phyloP scores from a whole-genome alignment of 2,113 vertebrate species.

The Xiphophorus maculatus region DNA sequence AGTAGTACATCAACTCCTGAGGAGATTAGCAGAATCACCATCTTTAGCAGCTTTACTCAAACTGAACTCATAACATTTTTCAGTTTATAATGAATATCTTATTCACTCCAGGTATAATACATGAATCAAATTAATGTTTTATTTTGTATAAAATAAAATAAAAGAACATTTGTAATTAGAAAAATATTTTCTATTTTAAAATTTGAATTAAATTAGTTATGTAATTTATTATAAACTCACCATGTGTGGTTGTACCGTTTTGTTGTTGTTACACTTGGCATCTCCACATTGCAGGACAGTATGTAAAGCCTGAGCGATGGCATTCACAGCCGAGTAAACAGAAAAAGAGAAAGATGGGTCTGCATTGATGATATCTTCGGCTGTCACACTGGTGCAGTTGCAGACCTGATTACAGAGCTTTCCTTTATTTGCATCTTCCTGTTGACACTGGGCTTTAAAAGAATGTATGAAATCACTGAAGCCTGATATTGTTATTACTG shows the following conservation, averaged over 20 bases:
- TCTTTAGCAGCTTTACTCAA: not conserved
- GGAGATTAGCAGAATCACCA: not conserved
- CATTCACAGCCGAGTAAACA: slow-evolving; percentile 78
- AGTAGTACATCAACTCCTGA: not conserved
- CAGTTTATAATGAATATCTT: not conserved
- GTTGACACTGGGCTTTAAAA: not conserved
- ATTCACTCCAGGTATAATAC: not conserved
- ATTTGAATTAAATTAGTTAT: not conserved
- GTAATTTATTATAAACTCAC: slow-evolving; percentile 3
- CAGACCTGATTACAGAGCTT: slow-evolving; percentile 77
- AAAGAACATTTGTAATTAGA: not conserved
- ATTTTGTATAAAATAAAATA: not conserved
- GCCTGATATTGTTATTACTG: slow-evolving; percentile 59
- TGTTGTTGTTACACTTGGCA: slow-evolving; percentile 64
- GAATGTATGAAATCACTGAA: slow-evolving; percentile 68
- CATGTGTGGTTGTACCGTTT: slow-evolving; percentile 75
- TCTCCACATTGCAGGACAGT: slow-evolving; percentile 77
- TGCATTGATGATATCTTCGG: slow-evolving; percentile 7
- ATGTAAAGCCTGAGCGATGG: slow-evolving; percentile 83
- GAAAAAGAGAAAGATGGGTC: slow-evolving; percentile 70
- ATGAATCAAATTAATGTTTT: not conserved
- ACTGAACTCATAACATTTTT: not conserved
- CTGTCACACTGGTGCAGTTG: slow-evolving; percentile 26
- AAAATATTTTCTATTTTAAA: not conserved
- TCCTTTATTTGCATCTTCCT: not conserved